These are phyloP conservation scores for Prolemur simus DNA, from an alignment of 2,113 vertebrate species.

Conservation along the genomic window DNA sequence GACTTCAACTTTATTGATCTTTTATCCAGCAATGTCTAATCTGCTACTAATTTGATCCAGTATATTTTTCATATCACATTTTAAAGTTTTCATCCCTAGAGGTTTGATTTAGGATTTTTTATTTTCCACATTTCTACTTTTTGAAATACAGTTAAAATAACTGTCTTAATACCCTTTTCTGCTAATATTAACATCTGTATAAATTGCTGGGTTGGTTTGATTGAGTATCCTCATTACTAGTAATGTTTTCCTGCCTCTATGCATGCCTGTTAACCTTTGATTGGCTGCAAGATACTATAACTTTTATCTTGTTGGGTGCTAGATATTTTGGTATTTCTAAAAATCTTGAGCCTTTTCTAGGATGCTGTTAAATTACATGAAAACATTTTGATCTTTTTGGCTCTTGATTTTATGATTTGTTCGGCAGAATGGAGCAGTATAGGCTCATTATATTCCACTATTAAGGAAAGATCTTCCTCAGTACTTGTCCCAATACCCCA, in stretches of 20 bases:
- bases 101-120: background rate
- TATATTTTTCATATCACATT: background rate
- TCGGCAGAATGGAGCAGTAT: background rate
- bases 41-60: background rate
- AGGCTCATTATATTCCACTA: background rate
- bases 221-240: background rate
- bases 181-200: background rate
- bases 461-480: background rate
- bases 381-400: background rate
- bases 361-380: background rate
- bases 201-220: background rate
- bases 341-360: background rate
- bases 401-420: background rate
- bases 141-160: background rate
- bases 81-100: background rate
- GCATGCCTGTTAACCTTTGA: background rate
- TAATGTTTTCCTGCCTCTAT: background rate
- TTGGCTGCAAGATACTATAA: background rate
- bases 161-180: background rate
- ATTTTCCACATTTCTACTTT: background rate
- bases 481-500: too few species aligned
- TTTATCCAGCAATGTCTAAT: background rate
- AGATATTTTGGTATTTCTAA: background rate
- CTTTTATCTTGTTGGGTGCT: background rate
- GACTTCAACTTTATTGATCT: background rate